phyloP scores from a whole-genome alignment of 2,113 vertebrate genomes.

The Tauraco erythrolophus region DNA sequence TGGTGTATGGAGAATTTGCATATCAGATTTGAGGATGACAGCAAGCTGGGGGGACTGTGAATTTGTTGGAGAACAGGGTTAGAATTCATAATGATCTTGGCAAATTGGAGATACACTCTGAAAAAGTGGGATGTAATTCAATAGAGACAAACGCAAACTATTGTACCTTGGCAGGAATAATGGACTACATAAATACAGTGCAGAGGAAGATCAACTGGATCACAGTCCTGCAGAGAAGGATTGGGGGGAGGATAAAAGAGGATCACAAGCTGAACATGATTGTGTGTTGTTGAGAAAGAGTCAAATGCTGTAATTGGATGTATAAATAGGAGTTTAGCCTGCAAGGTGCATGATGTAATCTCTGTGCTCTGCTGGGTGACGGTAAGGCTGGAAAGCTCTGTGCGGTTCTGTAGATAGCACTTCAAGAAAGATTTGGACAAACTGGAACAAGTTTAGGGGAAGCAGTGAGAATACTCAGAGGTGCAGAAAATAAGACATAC shows the following conservation, averaged over 20 bases:
- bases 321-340: constrained; percentile 63
- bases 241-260: constrained; percentile 17
- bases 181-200: constrained; percentile 4
- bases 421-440: background rate
- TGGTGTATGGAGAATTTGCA: constrained; percentile 13
- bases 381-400: background rate
- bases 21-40: constrained; percentile 23
- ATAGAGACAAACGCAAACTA: constrained; percentile 13
- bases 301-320: constrained; percentile 25
- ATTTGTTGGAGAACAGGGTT: background rate
- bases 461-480: background rate
- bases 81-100: constrained; percentile 32
- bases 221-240: constrained; percentile 11
- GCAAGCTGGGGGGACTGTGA: background rate
- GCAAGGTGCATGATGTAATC: constrained; percentile 55
- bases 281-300: constrained; percentile 39
- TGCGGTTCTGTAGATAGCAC: background rate
- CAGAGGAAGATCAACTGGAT: constrained; percentile 57
- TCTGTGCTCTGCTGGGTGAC: background rate
- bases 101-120: background rate
- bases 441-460: background rate
- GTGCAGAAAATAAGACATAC: background rate
- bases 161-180: constrained; percentile 30
- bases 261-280: constrained; percentile 37
- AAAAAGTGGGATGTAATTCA: constrained; percentile 42